Base-by-base conservation (phyloP, 2,113 vertebrate genomes). In the Lampris megalopsis region DNA sequence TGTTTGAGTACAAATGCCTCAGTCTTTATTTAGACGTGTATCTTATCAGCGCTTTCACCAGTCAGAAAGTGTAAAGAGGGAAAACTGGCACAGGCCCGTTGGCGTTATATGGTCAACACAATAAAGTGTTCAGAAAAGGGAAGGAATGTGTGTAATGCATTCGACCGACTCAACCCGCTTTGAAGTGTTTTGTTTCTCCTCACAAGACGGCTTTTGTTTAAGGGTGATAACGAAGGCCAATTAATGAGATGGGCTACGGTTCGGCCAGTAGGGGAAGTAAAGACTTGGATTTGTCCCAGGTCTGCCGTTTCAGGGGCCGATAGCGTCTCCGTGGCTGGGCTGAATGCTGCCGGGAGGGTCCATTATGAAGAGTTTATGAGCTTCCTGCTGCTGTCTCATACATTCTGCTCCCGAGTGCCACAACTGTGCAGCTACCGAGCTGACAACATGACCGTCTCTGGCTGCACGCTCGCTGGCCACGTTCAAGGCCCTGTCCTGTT, bases 281-380 rank as follows among this genome's bases (percentile, higher is more conserved):
- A 72, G 75, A 91, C 85, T 79, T 82, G 61, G 64, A 58, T 84
- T 75, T 86, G 77, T 87, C 75, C 81, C 75, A 66, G 73, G 59
- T 66, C 73, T 85, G 90, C 83, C 88, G 89, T 90, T 90, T 73
- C 65, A 49, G 65, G 24, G 71, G 45, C 73, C 49, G 80, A 90
- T 85, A 88, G 67, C 77, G 89, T 92, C 90, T 89, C 83, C 57
- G 87, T 86, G 82, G 89, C 79, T 79, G 73, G 64, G 77, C 64
- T 81, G 67, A 86, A 85, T 61, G 65, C 75, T 56, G 10, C 77
- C 54, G 63, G 65, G 80, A 86, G 81, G 82, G 76, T 63, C 43
- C 54, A 62, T 90, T 69, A 84, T 81, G 69, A 82, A 70, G 79
- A 68, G 50, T 86, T 88, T 62, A 87, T 76, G 74, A 84, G 63